A percentile compares a stretch with the other conserved stretches of the same genome.
phyloP scores from a whole-genome alignment of 2,113 vertebrate species.

The Falcunculus frontatus region DNA sequence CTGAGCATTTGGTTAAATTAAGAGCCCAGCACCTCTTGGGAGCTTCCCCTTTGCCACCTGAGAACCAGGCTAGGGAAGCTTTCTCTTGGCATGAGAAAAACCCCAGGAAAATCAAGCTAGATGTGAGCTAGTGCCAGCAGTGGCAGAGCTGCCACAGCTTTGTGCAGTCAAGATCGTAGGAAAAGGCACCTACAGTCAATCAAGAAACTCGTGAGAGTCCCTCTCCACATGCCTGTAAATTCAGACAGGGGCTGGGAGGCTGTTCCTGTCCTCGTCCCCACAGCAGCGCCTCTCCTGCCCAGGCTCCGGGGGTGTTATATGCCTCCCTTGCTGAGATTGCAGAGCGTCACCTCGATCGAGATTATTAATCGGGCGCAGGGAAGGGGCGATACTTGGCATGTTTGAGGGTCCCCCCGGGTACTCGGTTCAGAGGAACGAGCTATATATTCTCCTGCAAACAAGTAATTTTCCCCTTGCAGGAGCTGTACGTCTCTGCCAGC shows the following conservation, averaged over 20 bases:
- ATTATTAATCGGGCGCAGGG: neutral
- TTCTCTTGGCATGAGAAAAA: neutral
- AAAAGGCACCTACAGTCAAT: neutral
- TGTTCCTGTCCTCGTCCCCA: neutral
- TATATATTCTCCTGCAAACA: neutral
- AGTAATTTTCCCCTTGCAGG: neutral
- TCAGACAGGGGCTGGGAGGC: neutral
- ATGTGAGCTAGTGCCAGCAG: accelerated
- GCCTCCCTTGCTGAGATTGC: neutral
- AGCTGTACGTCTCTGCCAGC: neutral
- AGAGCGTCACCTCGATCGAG: neutral
- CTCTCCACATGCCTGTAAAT: neutral
- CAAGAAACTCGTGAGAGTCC: accelerated
- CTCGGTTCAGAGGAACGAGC: neutral
- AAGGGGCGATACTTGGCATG: neutral
- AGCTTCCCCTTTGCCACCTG: neutral
- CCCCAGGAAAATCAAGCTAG: accelerated
- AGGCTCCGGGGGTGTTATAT: neutral
- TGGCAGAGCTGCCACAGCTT: neutral
- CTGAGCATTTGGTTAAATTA: neutral
- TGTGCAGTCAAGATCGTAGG: neutral
- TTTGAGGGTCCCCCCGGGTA: neutral
- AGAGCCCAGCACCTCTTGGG: neutral
- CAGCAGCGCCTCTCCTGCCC: accelerated
- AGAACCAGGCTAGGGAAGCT: neutral